These are phyloP conservation scores for fruit fly (Drosophila melanogaster) DNA, from an alignment of 1,140 invertebrate genomes.

Conservation along the genomic window DNA sequence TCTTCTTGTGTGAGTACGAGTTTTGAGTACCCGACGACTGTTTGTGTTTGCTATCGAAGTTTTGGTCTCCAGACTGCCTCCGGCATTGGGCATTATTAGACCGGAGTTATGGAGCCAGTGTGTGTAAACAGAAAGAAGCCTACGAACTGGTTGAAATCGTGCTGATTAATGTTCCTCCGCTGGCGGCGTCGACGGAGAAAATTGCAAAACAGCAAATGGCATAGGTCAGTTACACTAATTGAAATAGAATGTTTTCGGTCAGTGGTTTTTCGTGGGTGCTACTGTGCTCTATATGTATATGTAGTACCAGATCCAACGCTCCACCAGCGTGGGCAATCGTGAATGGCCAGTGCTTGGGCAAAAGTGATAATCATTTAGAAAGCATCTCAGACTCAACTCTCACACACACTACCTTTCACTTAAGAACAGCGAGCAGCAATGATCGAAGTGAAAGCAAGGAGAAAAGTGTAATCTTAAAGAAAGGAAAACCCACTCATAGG, in stretches of 20 bases:
- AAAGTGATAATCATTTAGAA: constrained; percentile 60
- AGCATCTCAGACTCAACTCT: constrained; percentile 40
- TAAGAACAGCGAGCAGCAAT: constrained; percentile 54
- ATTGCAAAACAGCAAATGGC: constrained; percentile 54
- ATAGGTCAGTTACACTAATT: constrained; percentile 81
- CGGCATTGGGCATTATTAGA: constrained; percentile 20
- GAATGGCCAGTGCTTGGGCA: constrained; percentile 43
- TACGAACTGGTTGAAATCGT: constrained; percentile 58
- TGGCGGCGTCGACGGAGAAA: constrained; percentile 11
- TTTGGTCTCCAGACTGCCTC: constrained; percentile 12
- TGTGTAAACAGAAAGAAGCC: constrained; percentile 46
- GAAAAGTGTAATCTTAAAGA: constrained; percentile 9
- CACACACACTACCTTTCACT: constrained; percentile 63
- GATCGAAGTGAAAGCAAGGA: constrained; percentile 55
- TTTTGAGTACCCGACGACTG: constrained; percentile 12
- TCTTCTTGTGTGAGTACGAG: constrained; percentile 23
- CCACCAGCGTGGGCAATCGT: constrained; percentile 26
- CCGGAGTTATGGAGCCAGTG: constrained; percentile 33
- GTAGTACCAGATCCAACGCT: constrained; percentile 7
- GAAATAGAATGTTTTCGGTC: constrained; percentile 72
- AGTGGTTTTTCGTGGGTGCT: constrained; percentile 49
- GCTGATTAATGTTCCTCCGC: constrained; percentile 69
- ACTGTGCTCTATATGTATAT: constrained; percentile 26
- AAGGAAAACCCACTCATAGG: constrained; percentile 17
- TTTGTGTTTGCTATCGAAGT: constrained; percentile 41